These are phyloP conservation scores for Hypolimnas misippus DNA, from an alignment of 2,888 invertebrate genomes.

Conservation along the genomic window DNA sequence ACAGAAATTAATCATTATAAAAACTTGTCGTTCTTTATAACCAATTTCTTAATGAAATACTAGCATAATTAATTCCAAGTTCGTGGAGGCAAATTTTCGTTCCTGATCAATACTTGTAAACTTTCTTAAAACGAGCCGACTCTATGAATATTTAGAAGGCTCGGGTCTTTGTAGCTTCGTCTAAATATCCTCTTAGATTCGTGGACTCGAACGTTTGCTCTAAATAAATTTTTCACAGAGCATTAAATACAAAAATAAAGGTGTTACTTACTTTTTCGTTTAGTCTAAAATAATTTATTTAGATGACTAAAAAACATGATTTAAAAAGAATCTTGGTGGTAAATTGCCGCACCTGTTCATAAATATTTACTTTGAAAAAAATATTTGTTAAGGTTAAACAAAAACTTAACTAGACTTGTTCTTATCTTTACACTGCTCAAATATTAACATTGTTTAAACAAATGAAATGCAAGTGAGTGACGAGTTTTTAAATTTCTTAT, in stretches of 20 bases:
- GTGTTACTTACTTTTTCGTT: background rate
- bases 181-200: slow-evolving; percentile 11
- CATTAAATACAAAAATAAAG: background rate
- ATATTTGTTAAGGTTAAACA: too few species aligned
- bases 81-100: slow-evolving; percentile 21
- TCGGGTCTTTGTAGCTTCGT: slow-evolving; percentile 11
- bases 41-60: background rate
- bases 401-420: too few species aligned
- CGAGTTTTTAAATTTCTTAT: too few species aligned
- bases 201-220: background rate
- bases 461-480: too few species aligned
- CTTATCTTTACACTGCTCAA: too few species aligned
- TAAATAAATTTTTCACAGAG: slow-evolving; percentile 1
- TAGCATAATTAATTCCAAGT: slow-evolving; percentile 19
- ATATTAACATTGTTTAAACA: too few species aligned
- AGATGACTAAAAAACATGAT: background rate
- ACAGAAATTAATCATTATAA: background rate
- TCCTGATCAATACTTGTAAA: slow-evolving; percentile 29
- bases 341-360: background rate
- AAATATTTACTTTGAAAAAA: too few species aligned
- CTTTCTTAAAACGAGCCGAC: slow-evolving; percentile 24
- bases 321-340: background rate
- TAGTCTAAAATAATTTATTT: background rate
- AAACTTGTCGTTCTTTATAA: background rate
- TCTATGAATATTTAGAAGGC: slow-evolving; percentile 27